Base-by-base conservation (phyloP, 2,113 vertebrate species). In the Paratilapia polleni region DNA sequence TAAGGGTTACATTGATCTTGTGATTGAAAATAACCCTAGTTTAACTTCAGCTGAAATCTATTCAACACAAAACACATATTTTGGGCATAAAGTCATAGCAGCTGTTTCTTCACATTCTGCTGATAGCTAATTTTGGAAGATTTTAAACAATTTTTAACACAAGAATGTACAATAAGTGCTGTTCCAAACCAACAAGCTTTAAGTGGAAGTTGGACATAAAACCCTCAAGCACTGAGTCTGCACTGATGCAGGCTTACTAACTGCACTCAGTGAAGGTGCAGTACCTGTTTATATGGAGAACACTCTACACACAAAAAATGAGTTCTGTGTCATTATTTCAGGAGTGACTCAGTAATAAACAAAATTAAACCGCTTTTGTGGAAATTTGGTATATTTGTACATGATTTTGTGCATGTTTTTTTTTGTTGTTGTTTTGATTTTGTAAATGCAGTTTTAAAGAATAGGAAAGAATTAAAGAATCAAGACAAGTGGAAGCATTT, bases 311-410 rank as follows among this genome's bases (percentile, higher is more conserved):
- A 0, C 24, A 24, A 66, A 43, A 14, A 43, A 66, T 43, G 0
- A 43, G 34, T 24, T 66, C 22, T 41, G 15, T 66, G 36, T 64
- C 36, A 64, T 0, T 24, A 41, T 41, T 64, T 64, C 13, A 3
- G 13, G 63, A 43, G 38, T 41, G 7, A 66, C 36, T 66, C 62
- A 5, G 62, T 24, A 43, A 66, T 41, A 1, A 64, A 64, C 62
- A 62, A 9, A 62, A 62, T 6, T 12, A 20, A 34, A 62, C 0
- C 0, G 5, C 34, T 62, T 62, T 34, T 9, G 5, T 34, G 28
- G 31, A 34, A 61, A 61, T 20, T 20, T 38, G n/a, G n/a, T n/a
- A n/a, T n/a, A n/a, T n/a, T n/a, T n/a, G n/a, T n/a, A n/a, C n/a
- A n/a, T n/a, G n/a, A n/a, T n/a, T n/a, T n/a, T n/a, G n/a, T n/a